These are phyloP conservation scores for Zaprionus tsacasi DNA, from an alignment of 1,140 invertebrate species.

Conservation along the genomic window DNA sequence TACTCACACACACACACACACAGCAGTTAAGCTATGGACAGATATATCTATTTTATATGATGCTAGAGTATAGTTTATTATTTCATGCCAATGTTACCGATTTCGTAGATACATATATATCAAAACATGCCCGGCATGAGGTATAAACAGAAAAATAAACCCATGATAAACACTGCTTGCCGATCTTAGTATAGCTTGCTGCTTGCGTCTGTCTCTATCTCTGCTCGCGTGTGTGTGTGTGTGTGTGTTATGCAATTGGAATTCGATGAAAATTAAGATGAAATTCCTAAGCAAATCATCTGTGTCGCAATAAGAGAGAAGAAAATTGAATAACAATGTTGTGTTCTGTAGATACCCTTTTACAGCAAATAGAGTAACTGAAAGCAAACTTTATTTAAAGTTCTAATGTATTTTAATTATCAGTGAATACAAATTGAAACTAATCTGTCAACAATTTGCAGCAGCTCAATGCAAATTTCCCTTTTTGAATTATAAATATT, in stretches of 20 bases:
- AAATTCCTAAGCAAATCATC: slow-evolving; percentile 11
- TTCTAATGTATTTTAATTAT: background rate
- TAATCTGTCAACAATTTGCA: background rate
- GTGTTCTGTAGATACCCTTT: background rate
- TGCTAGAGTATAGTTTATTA: background rate
- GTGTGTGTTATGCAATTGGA: slow-evolving; percentile 27
- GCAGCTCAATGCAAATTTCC: background rate
- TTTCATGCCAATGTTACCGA: background rate
- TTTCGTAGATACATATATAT: background rate
- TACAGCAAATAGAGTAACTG: no score
- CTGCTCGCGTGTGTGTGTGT: background rate
- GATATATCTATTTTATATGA: background rate
- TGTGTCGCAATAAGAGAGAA: background rate
- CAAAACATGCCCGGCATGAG: background rate
- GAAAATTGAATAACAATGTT: background rate
- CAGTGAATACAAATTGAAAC: background rate
- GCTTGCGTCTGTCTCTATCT: background rate
- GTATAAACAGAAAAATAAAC: slow-evolving; percentile 24
- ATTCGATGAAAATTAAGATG: slow-evolving; percentile 4
- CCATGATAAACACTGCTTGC: slow-evolving; percentile 16
- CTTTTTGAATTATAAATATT: background rate
- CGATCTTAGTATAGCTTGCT: background rate
- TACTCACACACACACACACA: no score
- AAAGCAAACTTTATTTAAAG: no score
- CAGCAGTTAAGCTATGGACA: background rate